phyloP scores from a whole-genome alignment of 2,797 vertebrate genomes.

The Acanthiza pusilla region DNA sequence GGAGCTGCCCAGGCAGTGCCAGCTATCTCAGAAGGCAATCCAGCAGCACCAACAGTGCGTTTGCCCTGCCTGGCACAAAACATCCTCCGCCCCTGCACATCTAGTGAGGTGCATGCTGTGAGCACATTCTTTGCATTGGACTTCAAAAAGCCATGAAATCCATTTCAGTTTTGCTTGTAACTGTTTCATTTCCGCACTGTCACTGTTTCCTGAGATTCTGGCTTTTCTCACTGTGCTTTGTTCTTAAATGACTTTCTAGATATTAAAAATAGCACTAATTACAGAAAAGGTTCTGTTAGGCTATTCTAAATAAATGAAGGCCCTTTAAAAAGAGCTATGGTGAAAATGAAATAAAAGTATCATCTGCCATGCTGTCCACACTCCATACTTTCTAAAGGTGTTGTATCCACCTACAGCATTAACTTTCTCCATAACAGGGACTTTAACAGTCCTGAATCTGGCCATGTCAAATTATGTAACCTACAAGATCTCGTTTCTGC shows the following conservation, averaged over 20 bases:
- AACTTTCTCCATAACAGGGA: not conserved
- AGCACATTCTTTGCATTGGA: not conserved
- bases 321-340: not conserved
- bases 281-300: not conserved
- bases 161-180: not conserved
- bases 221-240: not conserved
- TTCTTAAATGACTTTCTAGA: not conserved
- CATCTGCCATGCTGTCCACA: not conserved
- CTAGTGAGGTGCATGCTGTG: not conserved
- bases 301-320: not conserved
- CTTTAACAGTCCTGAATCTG: not conserved
- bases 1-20: not conserved
- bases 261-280: not conserved
- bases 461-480: not conserved
- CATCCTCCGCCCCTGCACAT: not conserved
- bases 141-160: not conserved
- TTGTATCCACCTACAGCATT: not conserved
- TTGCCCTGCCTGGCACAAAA: accelerated
- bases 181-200: not conserved
- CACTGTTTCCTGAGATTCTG: not conserved
- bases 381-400: not conserved
- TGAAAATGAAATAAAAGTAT: not conserved
- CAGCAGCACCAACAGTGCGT: not conserved
- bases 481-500: not conserved
- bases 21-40: not conserved